phyloP scores from a whole-genome alignment of 2,113 vertebrate species.

The Strigops habroptila region DNA sequence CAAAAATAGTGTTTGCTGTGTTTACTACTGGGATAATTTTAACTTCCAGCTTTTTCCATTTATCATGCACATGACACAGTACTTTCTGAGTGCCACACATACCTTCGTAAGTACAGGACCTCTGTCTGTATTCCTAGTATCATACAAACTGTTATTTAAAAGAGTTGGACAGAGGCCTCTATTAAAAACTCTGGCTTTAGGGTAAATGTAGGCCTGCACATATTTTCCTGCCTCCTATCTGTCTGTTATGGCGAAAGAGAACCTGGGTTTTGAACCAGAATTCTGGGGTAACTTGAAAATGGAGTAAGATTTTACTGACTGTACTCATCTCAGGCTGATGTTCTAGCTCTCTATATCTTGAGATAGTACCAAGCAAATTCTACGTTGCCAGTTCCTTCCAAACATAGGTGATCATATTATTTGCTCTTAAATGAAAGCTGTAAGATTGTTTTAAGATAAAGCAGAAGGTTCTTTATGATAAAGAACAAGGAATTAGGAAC shows the following conservation, averaged over 20 bases:
- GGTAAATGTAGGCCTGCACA: background rate
- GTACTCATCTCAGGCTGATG: background rate
- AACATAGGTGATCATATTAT: background rate
- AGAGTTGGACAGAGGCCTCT: background rate
- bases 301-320: background rate
- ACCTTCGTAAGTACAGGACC: background rate
- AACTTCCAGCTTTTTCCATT: background rate
- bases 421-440: background rate
- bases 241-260: background rate
- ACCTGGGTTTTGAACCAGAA: background rate
- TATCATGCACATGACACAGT: background rate
- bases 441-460: background rate
- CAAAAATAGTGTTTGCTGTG: background rate
- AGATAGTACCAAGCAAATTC: background rate
- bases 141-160: background rate
- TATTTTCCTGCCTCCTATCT: background rate
- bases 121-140: background rate
- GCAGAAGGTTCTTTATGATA: background rate
- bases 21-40: background rate
- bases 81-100: background rate
- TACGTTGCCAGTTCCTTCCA: background rate
- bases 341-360: background rate
- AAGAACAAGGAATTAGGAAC: background rate
- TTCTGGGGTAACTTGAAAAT: background rate
- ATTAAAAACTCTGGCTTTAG: background rate